Base-by-base conservation (phyloP, 2,797 vertebrate genomes). In the Sibirionetta formosa region DNA sequence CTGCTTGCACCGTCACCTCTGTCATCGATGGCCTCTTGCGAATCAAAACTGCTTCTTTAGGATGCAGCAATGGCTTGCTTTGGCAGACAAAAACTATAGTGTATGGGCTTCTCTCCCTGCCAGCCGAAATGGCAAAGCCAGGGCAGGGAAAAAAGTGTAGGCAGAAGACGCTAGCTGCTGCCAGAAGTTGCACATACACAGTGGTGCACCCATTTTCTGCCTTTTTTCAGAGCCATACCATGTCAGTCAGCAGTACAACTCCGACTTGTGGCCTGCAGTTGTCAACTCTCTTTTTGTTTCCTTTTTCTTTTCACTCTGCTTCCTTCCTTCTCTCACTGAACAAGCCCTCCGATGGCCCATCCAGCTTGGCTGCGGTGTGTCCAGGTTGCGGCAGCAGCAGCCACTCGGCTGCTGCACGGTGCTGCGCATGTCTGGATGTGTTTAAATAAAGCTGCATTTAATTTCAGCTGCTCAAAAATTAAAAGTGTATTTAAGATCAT, bases 391-490 rank as follows among this genome's bases (percentile, higher is more conserved):
- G 48, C 12, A 4, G 48, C 22, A 23, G 48, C 48, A 48, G 48
- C 48, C 7, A 7, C 48, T 48, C 2, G 12, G 48, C 48, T 48
- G 23, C 48, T 48, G 23, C 48, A 24, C 7, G 48, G 48, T 48
- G 48, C 48, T 48, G 48, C 23, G 23, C 12, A 13, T 24, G 48
- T 48, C 48, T 48, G 48, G 48, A 48, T 48, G 54, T 94, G 53
- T 86, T 96, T 94, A 95, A 96, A 86, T 76, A 64, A 90, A 82
- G 73, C 17, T 17, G 72, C 35, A 80, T 60, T 93, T 96, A 95
- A 96, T 95, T 94, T 93, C 35, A 84, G 66, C 81, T 60, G 77
- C 24, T 94, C 40, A 57, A 46, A 91, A 94, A 90, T 93, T 90
- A 94, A 94, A 78, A 83, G 51, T 29, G 77, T 96, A 91, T 76